Percentiles rank a stretch among this genome's conserved stretches.
Conservation (phyloP, 2,888 invertebrate genomes). For the Lithosia quadra region DNA sequence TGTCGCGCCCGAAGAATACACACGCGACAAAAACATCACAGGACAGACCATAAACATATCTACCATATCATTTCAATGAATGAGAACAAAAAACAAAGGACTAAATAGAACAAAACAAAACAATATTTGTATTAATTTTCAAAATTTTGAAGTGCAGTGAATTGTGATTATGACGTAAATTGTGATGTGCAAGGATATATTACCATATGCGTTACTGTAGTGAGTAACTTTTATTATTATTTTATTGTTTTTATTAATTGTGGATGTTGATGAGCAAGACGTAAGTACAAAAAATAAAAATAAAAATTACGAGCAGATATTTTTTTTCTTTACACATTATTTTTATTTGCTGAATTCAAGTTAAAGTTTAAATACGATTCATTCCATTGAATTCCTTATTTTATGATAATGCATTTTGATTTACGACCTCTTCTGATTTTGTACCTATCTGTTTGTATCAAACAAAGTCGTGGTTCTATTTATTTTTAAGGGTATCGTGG, state of each 20-base stretch:
- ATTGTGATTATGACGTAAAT: slow-evolving; percentile 24
- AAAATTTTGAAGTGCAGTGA: slow-evolving; percentile 28
- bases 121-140: slow-evolving; percentile 31
- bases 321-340: not conserved
- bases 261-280: not conserved
- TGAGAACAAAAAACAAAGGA: slow-evolving; percentile 8
- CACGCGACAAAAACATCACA: slow-evolving; percentile 38
- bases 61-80: slow-evolving; percentile 46
- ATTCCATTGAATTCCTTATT: not conserved
- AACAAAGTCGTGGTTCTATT: not conserved
- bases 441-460: no score
- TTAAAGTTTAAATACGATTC: not conserved
- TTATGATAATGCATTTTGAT: not conserved
- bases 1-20: slow-evolving; percentile 48
- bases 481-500: not conserved
- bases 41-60: slow-evolving; percentile 56
- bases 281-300: not conserved
- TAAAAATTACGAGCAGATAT: no score
- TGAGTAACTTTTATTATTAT: slow-evolving; percentile 30
- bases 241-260: not conserved
- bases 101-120: slow-evolving; percentile 21
- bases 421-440: no score
- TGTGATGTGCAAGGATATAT: slow-evolving; percentile 16
- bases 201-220: slow-evolving; percentile 34
- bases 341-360: not conserved